A percentile compares a stretch with the other conserved stretches of the same genome.
phyloP scores from a whole-genome alignment of 2,113 vertebrate species.

The Nyctereutes procyonoides region DNA sequence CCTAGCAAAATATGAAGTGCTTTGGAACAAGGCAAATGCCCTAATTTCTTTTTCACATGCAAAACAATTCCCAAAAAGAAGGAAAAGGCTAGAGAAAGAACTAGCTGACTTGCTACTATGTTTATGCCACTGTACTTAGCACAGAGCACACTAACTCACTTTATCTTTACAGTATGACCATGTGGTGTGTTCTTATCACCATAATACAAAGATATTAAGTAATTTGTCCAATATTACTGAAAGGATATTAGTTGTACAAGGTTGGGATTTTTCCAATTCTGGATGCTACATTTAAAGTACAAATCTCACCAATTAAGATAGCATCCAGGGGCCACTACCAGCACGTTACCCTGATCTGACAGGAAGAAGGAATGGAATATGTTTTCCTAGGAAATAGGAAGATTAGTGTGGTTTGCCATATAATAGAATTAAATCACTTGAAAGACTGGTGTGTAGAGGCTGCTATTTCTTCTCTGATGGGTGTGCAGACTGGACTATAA shows the following conservation, averaged over 20 bases:
- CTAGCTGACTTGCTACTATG: background rate
- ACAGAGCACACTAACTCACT: background rate
- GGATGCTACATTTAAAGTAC: background rate
- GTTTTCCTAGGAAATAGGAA: background rate
- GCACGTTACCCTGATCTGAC: background rate
- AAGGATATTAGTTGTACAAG: fast-evolving
- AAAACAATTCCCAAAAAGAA: background rate
- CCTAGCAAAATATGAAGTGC: background rate
- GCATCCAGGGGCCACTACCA: background rate
- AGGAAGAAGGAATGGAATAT: background rate
- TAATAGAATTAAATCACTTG: background rate
- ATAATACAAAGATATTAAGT: background rate
- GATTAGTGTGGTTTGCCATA: background rate
- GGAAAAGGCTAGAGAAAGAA: background rate
- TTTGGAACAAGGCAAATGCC: background rate
- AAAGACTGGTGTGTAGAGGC: background rate
- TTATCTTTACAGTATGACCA: background rate
- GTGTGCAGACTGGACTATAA: background rate
- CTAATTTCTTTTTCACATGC: conserved; percentile 36
- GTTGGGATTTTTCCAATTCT: background rate
- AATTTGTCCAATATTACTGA: background rate
- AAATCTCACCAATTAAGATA: background rate
- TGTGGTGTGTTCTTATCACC: background rate
- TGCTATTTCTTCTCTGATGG: background rate
- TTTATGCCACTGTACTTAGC: background rate